Conservation (phyloP, 2,888 invertebrate species). For the Zygaena filipendulae region DNA sequence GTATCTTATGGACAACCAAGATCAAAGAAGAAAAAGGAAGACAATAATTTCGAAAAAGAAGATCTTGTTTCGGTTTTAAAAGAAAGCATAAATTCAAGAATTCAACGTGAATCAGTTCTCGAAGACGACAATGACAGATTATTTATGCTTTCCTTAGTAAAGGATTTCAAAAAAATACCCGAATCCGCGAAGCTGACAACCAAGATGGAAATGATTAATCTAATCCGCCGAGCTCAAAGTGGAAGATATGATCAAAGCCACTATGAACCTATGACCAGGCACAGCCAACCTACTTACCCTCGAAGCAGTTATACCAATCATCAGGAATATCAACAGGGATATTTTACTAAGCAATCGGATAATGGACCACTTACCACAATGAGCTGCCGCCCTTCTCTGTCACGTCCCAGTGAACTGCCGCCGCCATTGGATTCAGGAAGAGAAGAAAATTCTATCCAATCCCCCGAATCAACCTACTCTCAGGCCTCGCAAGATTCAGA, state of each 20-base stretch:
- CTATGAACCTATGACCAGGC: constrained; percentile 9
- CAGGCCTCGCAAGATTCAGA: constrained; percentile 11
- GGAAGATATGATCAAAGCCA: constrained; percentile 6
- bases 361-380: too few relatives aligned
- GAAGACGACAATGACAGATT: constrained; percentile 17
- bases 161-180: constrained; percentile 15
- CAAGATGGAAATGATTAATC: too few relatives aligned
- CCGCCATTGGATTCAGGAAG: constrained; percentile 10
- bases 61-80: constrained; percentile 12
- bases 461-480: constrained; percentile 7
- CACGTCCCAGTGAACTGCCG: constrained; percentile 8
- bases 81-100: constrained; percentile 11
- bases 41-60: too few relatives aligned
- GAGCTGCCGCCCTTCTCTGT: constrained; percentile 10
- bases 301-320: constrained; percentile 14
- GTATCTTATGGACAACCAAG: constrained; percentile 12
- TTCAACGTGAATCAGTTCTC: constrained; percentile 12
- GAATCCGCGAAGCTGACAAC: too few relatives aligned
- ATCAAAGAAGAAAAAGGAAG: too few relatives aligned
- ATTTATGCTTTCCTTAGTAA: constrained; percentile 17
- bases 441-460: constrained; percentile 7
- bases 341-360: constrained; percentile 13
- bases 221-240: too few relatives aligned
- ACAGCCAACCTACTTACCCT: constrained; percentile 13
- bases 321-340: constrained; percentile 13